Percentiles rank a stretch among this genome's conserved stretches.
Evolutionary conservation across 2,888 invertebrate species (phyloP).

Genomic region (Leucozona laternaria): DNA sequence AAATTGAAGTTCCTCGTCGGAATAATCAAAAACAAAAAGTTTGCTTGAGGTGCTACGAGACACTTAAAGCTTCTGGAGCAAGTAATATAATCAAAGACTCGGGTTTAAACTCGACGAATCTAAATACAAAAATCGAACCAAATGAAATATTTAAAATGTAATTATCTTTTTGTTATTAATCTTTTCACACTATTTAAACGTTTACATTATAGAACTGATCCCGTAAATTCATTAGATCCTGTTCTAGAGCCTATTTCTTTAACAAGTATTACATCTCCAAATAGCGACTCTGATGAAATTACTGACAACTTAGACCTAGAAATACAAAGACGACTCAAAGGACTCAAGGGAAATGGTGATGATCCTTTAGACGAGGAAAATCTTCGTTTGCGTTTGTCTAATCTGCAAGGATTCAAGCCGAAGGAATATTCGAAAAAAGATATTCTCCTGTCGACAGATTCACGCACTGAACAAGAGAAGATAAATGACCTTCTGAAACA

Average conservation of each 20-base stretch:
- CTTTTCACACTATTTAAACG: neutral
- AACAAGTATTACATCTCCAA: constrained; percentile 29
- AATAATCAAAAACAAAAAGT: constrained; percentile 87
- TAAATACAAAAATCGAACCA: constrained; percentile 51
- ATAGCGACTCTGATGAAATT: constrained; percentile 78
- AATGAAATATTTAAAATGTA: constrained; percentile 66
- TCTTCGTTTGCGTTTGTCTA: constrained; percentile 87
- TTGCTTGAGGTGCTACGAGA: constrained; percentile 84
- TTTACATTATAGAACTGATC: constrained; percentile 77
- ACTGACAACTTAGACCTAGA: constrained; percentile 84
- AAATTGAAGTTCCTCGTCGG: constrained; percentile 87
- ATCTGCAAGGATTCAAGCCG: constrained; percentile 86
- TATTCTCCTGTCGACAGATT: constrained; percentile 84
- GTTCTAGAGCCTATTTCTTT: constrained; percentile 78
- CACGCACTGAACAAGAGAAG: constrained; percentile 89
- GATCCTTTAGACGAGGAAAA: constrained; percentile 86
- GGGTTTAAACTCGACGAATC: neutral
- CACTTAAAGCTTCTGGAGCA: constrained; percentile 78
- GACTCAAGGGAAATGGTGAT: constrained; percentile 86
- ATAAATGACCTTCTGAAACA: constrained; percentile 88
- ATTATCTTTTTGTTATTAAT: neutral
- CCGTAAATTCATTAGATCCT: constrained; percentile 78
- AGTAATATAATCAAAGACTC: constrained; percentile 77
- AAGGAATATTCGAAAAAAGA: constrained; percentile 81
- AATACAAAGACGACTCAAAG: constrained; percentile 88